Conservation (phyloP, 1,140 invertebrate genomes). For the Drosophila lowei region DNA sequence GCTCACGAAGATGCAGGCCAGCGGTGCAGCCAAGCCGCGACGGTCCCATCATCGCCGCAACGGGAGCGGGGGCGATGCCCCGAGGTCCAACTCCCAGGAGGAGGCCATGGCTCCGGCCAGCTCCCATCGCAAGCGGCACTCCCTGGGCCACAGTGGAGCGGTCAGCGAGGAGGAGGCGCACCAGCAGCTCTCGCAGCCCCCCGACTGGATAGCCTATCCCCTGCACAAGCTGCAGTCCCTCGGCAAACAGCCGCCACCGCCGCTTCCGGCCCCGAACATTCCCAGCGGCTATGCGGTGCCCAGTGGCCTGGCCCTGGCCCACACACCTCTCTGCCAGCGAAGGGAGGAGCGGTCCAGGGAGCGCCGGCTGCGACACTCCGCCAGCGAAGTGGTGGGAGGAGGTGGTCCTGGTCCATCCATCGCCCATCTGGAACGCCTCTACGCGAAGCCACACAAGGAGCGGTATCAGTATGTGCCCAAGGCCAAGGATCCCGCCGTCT, state of each 20-base stretch:
- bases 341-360: conserved; percentile 58
- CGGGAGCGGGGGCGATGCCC: conserved; percentile 78
- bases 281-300: conserved; percentile 70
- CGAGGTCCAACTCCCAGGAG: conserved; percentile 78
- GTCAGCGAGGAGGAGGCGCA: conserved; percentile 68
- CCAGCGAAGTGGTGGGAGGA: conserved; percentile 37
- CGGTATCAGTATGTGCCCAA: conserved; percentile 83
- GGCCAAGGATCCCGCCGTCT: conserved; percentile 15
- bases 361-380: conserved; percentile 27
- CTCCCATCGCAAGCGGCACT: conserved; percentile 74
- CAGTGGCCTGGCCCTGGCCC: conserved; percentile 46
- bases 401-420: conserved; percentile 8
- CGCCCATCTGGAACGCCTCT: conserved; percentile 67
- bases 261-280: conserved; percentile 15
- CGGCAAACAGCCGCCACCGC: conserved; percentile 56
- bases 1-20: conserved; percentile 78
- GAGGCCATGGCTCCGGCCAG: conserved; percentile 56
- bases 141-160: conserved; percentile 71
- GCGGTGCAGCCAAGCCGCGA: conserved; percentile 41
- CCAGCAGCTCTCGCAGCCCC: conserved; percentile 42
- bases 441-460: conserved; percentile 80
- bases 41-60: conserved; percentile 76
- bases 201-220: conserved; percentile 82
- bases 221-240: conserved; percentile 72
- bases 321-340: conserved; percentile 78